phyloP scores from a whole-genome alignment of 2,113 vertebrate species.

The Campylorhamphus procurvoides region DNA sequence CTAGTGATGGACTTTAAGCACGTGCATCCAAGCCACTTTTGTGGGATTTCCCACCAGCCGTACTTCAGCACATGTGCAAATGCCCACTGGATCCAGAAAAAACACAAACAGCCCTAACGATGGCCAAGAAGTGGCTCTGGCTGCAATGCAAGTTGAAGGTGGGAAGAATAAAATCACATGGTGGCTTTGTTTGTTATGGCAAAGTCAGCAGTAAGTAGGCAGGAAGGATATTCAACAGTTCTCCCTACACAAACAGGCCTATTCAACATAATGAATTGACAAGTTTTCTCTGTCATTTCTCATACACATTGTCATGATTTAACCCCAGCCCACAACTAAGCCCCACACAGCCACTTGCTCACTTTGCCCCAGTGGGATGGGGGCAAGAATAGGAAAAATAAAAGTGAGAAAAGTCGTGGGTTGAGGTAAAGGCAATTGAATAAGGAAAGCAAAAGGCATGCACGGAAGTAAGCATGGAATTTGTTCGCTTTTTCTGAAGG shows the following conservation, averaged over 20 bases:
- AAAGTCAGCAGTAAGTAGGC: not conserved
- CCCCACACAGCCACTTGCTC: not conserved
- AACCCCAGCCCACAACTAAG: not conserved
- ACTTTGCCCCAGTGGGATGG: not conserved
- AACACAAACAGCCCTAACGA: not conserved
- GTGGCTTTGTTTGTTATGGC: not conserved
- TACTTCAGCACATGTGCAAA: not conserved
- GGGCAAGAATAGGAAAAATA: not conserved
- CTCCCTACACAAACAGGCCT: not conserved
- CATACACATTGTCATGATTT: rapidly evolving
- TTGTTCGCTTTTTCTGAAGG: not conserved
- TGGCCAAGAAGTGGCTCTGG: not conserved
- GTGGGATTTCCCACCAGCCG: not conserved
- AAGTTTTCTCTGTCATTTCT: not conserved
- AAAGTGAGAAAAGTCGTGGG: not conserved
- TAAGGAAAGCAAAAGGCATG: not conserved
- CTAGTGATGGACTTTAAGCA: not conserved
- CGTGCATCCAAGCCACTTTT: not conserved
- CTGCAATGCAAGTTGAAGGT: not conserved
- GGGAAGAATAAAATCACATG: rapidly evolving
- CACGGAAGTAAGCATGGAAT: not conserved
- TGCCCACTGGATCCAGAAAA: not conserved
- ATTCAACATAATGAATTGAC: not conserved
- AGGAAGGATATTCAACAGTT: not conserved
- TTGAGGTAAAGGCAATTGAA: not conserved